phyloP scores from a whole-genome alignment of 2,113 vertebrate species.

The Ophthalmolycus amberensis region DNA sequence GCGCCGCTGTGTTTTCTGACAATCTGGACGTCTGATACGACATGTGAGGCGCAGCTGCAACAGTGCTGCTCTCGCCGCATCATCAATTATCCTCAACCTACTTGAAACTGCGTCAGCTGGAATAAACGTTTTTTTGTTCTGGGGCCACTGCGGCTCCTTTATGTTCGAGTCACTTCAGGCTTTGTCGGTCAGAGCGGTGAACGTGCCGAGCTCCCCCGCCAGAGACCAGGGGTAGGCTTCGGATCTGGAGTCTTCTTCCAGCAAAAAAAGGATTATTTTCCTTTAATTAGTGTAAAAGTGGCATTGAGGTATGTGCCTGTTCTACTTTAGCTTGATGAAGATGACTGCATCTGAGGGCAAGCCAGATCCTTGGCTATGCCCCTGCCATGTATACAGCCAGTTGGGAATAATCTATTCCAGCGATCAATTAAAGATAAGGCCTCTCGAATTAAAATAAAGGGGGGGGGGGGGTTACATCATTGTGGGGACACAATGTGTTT shows the following conservation, averaged over 20 bases:
- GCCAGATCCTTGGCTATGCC: constrained; percentile 49
- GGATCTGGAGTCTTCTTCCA: constrained; percentile 41
- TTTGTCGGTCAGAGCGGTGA: constrained; percentile 29
- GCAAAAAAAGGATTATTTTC: constrained; percentile 59
- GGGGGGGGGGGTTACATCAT: constrained; percentile 66
- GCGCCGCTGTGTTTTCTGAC: constrained; percentile 30
- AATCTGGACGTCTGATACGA: constrained; percentile 41
- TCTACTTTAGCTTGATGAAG: constrained; percentile 67
- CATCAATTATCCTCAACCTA: constrained; percentile 35
- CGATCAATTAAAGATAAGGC: constrained; percentile 78
- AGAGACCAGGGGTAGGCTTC: constrained; percentile 23
- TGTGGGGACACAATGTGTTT: constrained; percentile 74
- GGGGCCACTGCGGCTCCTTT: constrained; percentile 15
- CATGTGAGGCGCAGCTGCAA: constrained; percentile 65
- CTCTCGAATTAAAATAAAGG: constrained; percentile 69
- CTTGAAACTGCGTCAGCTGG: constrained; percentile 40
- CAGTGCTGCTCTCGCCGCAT: constrained; percentile 24
- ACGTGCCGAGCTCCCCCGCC: constrained; percentile 9
- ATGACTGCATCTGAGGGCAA: constrained; percentile 50
- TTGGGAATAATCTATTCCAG: constrained; percentile 74
- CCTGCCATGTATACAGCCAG: constrained; percentile 66
- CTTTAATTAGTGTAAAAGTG: constrained; percentile 73
- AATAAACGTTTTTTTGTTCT: constrained; percentile 25
- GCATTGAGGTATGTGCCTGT: constrained; percentile 63
- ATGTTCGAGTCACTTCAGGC: constrained; percentile 33